Conservation (phyloP, 2,797 vertebrate species). For the Chelonia mydas region DNA sequence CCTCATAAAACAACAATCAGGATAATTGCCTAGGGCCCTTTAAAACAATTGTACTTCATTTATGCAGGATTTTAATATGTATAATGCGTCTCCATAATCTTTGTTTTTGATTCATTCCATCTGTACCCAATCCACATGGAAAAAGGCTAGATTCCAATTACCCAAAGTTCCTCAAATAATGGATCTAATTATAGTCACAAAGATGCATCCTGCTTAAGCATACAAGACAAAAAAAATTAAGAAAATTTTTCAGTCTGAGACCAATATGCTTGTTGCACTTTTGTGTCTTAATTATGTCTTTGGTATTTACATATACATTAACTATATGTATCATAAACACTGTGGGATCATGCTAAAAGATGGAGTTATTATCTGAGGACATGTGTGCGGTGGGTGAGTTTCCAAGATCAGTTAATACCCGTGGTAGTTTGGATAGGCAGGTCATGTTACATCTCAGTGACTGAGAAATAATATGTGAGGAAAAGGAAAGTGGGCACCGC, state of each 20-base stretch:
- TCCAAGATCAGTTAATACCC: slow-evolving; percentile 23
- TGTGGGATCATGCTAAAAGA: background rate
- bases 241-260: background rate
- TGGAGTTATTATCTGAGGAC: background rate
- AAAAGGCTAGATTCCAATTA: background rate
- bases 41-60: background rate
- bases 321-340: background rate
- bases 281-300: background rate
- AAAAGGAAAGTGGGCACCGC: background rate
- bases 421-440: slow-evolving; percentile 11
- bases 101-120: background rate
- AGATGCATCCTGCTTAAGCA: background rate
- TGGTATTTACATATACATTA: background rate
- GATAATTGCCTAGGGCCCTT: slow-evolving; percentile 41
- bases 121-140: background rate
- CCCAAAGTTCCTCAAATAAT: background rate
- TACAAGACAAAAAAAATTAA: background rate
- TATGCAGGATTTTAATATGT: background rate
- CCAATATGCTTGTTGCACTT: background rate
- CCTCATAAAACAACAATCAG: slow-evolving; percentile 57
- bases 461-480: slow-evolving; percentile 23
- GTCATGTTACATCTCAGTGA: background rate
- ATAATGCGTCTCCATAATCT: background rate
- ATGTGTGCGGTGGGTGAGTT: slow-evolving; percentile 23
- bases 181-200: background rate